Base-by-base conservation (phyloP, 2,113 vertebrate genomes). In the Poeciliopsis prolifica region DNA sequence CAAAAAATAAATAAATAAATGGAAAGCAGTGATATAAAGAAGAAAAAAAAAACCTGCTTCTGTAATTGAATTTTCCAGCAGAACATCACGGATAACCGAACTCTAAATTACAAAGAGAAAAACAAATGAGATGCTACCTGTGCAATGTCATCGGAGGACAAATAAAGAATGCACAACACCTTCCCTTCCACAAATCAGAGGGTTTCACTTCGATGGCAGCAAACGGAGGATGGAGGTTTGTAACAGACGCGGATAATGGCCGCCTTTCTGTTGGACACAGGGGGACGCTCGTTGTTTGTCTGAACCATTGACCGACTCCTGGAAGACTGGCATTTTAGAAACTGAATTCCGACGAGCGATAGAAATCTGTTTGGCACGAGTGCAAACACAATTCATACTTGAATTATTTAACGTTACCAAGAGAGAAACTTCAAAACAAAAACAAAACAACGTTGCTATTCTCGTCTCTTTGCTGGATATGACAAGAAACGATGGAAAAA, bases 1-100 rank as follows among this genome's bases (percentile, higher is more conserved):
- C 51, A 58, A 58, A 22, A 54, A 28, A 28, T n/a, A 28, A 28
- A 28, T 28, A 28, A 58, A 58, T 58, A 58, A 58, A 58, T 24
- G 51, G 51, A 58, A 58, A n/a, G 51, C 51, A 58, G 51, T 24
- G 51, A 58, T 58, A 58, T 11, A n/a, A n/a, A n/a, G 11, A 9
- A 1, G 11, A 37, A 37, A 58, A 10, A n/a, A 54, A 54, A 9
- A 24, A 24, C 48, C 17, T 58, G 51, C 24, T n/a, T 58, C 51
- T 58, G 51, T 58, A 58, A 58, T 58, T 58, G 51, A 58, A 58
- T 58, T 58, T 58, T 58, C 51, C 51, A 58, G 51, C 51, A 58
- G 51, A 58, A 58, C 51, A 58, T n/a, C 51, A 58, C 10, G 51
- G 51, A 24, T n/a, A 58, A 58, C 51, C 10, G 2, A 24, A 58